These are phyloP conservation scores for Eurystomus glaucurus DNA, from an alignment of 2,797 vertebrate genomes.

Conservation along the genomic window DNA sequence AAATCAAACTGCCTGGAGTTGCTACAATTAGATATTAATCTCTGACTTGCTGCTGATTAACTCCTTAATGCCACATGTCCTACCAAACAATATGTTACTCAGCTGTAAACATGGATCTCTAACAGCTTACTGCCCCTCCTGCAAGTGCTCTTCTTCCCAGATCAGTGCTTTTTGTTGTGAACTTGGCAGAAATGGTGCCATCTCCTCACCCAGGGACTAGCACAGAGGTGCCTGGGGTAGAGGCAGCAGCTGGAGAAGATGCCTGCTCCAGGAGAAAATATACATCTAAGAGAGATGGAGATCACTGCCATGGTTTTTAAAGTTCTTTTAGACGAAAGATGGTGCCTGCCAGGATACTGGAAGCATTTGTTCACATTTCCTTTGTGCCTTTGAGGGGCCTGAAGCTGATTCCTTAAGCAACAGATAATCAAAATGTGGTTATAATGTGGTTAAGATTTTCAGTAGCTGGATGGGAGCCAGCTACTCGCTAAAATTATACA, in stretches of 20 bases:
- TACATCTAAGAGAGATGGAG: neutral
- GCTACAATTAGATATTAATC: constrained; percentile 22
- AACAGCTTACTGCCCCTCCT: neutral
- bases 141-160: neutral
- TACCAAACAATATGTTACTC: neutral
- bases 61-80: neutral
- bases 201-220: neutral
- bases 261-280: neutral
- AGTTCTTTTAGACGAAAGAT: neutral
- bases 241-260: neutral
- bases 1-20: constrained; percentile 28
- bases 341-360: neutral
- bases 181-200: neutral
- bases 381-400: neutral
- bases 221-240: neutral
- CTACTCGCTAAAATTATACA: neutral
- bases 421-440: neutral
- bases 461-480: neutral
- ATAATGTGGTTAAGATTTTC: constrained; percentile 15
- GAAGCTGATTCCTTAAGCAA: neutral
- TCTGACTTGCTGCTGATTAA: constrained; percentile 50
- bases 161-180: neutral
- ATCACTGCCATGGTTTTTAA: neutral
- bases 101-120: neutral
- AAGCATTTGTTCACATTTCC: accelerated